Conservation (phyloP, 2,797 vertebrate species). For the Pipistrellus kuhlii region DNA sequence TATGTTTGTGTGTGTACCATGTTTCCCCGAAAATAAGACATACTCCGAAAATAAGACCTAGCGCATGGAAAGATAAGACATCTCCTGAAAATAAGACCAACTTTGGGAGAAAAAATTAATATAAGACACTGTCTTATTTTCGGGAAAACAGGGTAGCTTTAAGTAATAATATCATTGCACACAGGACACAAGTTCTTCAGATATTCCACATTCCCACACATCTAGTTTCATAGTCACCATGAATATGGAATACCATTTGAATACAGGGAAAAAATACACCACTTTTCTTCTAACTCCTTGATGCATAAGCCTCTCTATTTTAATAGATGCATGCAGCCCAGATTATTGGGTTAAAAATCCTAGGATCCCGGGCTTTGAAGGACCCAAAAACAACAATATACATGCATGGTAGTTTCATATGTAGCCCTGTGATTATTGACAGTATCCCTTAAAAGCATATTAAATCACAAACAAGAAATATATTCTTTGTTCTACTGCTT, state of each 20-base stretch:
- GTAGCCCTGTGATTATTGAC: background rate
- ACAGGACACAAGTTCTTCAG: background rate
- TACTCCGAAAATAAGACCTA: no score
- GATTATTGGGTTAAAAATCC: background rate
- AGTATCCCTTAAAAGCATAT: background rate
- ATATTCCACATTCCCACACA: background rate
- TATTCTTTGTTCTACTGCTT: slow-evolving; percentile 4
- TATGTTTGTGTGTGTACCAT: no score
- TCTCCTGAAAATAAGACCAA: no score
- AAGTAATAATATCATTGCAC: background rate
- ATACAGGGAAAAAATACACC: background rate
- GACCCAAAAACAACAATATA: background rate
- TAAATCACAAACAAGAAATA: slow-evolving; percentile 3
- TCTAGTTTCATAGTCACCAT: background rate
- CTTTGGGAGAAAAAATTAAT: no score
- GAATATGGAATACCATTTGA: background rate
- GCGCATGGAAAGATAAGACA: no score
- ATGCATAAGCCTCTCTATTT: background rate
- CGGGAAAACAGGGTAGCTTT: background rate
- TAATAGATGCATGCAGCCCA: background rate
- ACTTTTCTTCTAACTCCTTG: background rate
- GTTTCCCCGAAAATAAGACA: no score
- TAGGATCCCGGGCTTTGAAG: background rate
- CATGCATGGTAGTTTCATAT: background rate
- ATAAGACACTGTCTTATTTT: no score